These are phyloP conservation scores for Conus betulinus DNA, from an alignment of 1,140 invertebrate species.

Conservation along the genomic window DNA sequence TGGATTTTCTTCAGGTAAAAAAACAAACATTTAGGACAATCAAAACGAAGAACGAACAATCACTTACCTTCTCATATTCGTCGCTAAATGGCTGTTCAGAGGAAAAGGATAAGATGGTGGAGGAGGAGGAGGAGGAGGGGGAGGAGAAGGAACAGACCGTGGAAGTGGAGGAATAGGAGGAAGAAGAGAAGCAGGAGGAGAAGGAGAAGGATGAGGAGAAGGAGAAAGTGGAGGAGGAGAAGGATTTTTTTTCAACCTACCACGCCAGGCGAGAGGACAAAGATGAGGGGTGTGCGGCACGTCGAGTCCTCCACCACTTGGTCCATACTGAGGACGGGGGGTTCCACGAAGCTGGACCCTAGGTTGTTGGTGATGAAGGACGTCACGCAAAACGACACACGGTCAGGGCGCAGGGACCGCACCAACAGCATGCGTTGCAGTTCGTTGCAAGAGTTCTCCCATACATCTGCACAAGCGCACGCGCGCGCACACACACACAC, in stretches of 20 bases:
- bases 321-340: conserved; percentile 75
- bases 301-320: conserved; percentile 76
- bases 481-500: neutral
- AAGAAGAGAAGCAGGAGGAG: no score
- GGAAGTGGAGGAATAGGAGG: no score
- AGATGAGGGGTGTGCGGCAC: conserved; percentile 75
- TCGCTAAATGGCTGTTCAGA: no score
- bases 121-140: no score
- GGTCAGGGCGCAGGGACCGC: conserved; percentile 74
- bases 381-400: conserved; percentile 75
- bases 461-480: conserved; percentile 80
- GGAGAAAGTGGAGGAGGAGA: no score
- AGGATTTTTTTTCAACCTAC: conserved; percentile 53
- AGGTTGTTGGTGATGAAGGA: conserved; percentile 76
- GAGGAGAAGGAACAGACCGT: no score
- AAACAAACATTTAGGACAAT: no score
- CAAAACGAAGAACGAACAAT: no score
- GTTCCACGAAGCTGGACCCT: conserved; percentile 76
- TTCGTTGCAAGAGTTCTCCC: conserved; percentile 87
- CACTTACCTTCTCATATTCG: no score
- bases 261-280: conserved; percentile 76
- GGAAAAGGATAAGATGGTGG: no score
- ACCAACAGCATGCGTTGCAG: conserved; percentile 76
- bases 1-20: no score
- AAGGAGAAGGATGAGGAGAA: no score